Evolutionary conservation across 2,888 invertebrate species (phyloP).

Genomic region (Machimus atricapillus): DNA sequence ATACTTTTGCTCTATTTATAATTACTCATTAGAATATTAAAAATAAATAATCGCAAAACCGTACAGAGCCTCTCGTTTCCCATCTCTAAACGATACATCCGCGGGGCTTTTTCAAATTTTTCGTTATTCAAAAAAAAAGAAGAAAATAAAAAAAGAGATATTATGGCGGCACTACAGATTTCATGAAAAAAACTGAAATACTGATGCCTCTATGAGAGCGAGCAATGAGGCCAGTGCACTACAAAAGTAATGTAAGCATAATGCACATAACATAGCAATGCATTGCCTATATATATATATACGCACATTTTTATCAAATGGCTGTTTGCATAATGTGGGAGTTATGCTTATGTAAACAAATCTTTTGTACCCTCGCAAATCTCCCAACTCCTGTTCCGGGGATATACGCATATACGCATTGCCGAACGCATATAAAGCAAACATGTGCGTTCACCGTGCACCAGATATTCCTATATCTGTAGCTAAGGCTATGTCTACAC

Average conservation of each 20-base stretch:
- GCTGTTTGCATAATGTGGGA: constrained; percentile 39
- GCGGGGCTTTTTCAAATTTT: not conserved
- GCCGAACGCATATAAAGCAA: constrained; percentile 26
- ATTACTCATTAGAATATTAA: constrained; percentile 35
- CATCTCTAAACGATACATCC: constrained; percentile 16
- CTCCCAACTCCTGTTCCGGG: constrained; percentile 24
- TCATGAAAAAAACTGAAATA: constrained; percentile 31
- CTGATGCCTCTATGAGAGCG: constrained; percentile 22
- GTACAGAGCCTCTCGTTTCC: not conserved
- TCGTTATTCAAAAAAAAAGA: constrained; percentile 19
- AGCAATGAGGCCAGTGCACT: constrained; percentile 40
- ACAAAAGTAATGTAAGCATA: constrained; percentile 37
- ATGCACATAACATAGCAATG: constrained; percentile 10
- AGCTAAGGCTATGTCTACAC: not conserved
- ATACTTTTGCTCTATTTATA: constrained; percentile 29
- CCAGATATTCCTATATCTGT: not conserved
- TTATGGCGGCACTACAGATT: constrained; percentile 33
- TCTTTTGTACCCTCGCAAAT: constrained; percentile 30
- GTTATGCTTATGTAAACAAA: constrained; percentile 40
- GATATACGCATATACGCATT: constrained; percentile 23
- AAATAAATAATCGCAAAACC: not conserved
- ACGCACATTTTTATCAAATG: constrained; percentile 39
- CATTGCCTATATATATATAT: constrained; percentile 39
- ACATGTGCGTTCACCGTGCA: constrained; percentile 3
- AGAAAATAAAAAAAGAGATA: not conserved